Evolutionary conservation across 2,888 invertebrate species (phyloP), one percentile per base, ranked within the genome.

Genomic region (Macropis europaea): DNA sequence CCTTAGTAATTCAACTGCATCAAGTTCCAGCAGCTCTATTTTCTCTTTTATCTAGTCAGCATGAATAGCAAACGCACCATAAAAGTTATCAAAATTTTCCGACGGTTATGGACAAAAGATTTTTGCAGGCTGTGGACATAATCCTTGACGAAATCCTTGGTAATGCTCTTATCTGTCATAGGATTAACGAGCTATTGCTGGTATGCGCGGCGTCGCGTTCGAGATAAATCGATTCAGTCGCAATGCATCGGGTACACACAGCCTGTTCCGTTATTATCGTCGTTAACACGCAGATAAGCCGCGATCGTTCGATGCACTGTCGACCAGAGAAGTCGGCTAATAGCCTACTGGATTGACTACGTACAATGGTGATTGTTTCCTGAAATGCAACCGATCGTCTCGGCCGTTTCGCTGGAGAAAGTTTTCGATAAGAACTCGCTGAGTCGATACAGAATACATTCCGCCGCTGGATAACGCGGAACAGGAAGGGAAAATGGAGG

Each of bases 281-380:
- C 71, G 61, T 59, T 70, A 63, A 70, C 72, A 28, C 43, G 61
- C 50, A 38, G 72, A 73, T 73, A 73, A 73, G 69, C 67, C 9
- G 9, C 13, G 50, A 13, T 26, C 32, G 45, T 36, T 59, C 43
- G 9, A 34, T 50, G 50, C 34, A 6, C 17, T 38, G 6, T 53
- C 24, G n/a, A n/a, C 26, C 13, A 11, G 26, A 60, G 68, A 59
- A 70, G 57, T 63, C 59, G 6, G 47, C 48, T 54, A 63, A 70
- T 43, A 42, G 45, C 24, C 28, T 9, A 30, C 13, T 7, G 40
- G 40, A 72, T 66, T 34, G 52, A 61, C 69, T 57, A 40, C 5
- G 52, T 36, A 40, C 64, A 52, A 56, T 60, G 52, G 34, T 47
- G 45, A 66, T 45, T 60, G 64, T 70, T 73, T 71, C 62, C 53